Evolutionary conservation across 2,797 vertebrate genomes (phyloP).

Genomic region (Hydrophis major): DNA sequence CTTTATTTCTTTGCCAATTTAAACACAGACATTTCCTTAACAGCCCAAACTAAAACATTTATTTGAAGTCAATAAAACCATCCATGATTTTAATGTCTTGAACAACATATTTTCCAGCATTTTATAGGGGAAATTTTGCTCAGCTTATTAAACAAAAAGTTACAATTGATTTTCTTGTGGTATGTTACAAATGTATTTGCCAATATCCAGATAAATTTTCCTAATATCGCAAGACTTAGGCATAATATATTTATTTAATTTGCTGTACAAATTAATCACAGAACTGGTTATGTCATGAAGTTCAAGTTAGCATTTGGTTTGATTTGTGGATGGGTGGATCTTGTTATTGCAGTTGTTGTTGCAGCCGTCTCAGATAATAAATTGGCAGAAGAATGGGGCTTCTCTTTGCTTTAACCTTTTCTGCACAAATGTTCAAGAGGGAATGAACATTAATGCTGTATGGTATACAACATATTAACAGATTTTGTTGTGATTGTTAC

Average conservation of each 20-base stretch:
- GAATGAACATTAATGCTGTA: neutral
- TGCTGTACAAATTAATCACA: constrained; percentile 21
- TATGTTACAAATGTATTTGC: neutral
- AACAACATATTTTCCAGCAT: constrained; percentile 10
- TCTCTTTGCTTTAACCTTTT: neutral
- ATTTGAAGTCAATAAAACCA: neutral
- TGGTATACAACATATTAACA: neutral
- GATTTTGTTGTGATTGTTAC: neutral
- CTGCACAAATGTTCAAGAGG: neutral
- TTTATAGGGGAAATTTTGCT: constrained; percentile 9
- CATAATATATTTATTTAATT: neutral
- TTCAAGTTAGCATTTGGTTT: constrained; percentile 19
- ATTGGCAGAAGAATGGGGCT: neutral
- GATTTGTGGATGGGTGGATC: constrained; percentile 28
- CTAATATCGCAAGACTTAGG: neutral
- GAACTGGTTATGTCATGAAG: constrained; percentile 10
- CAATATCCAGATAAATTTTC: neutral
- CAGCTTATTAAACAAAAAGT: constrained; percentile 3
- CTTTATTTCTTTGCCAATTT: constrained; percentile 40
- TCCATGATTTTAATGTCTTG: constrained; percentile 45
- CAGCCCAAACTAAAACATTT: constrained; percentile 36
- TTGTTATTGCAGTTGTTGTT: neutral
- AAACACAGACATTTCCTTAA: constrained; percentile 28
- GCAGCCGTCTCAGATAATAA: neutral
- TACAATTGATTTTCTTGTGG: constrained; percentile 14